phyloP scores from a whole-genome alignment of 2,113 vertebrate genomes.

The Sinosuthora webbiana region DNA sequence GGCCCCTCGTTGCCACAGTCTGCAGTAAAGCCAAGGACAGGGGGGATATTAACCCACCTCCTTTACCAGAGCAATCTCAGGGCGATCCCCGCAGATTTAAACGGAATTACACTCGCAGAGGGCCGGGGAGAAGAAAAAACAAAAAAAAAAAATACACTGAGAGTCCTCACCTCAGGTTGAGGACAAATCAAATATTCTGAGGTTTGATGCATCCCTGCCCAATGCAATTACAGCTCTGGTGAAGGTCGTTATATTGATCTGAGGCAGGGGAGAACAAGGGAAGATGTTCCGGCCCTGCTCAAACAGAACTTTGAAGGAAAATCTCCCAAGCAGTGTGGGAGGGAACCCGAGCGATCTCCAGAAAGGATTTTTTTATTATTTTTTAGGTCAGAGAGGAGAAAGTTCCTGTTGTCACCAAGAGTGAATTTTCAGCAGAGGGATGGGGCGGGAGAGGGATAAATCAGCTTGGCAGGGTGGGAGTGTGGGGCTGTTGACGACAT shows the following conservation, averaged over 20 bases:
- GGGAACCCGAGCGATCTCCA: not conserved
- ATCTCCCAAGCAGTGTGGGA: not conserved
- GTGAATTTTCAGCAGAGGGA: not conserved
- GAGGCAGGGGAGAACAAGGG: not conserved
- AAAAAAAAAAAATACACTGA: not conserved
- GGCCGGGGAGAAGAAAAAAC: not conserved
- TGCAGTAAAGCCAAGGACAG: constrained; percentile 35
- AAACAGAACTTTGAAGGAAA: not conserved
- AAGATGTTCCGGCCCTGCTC: not conserved
- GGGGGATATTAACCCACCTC: constrained; percentile 27
- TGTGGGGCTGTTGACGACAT: not conserved
- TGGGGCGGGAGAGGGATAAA: not conserved
- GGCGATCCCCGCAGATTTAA: not conserved
- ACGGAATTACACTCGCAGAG: not conserved
- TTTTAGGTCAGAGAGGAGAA: not conserved
- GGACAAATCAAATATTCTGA: not conserved
- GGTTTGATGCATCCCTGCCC: not conserved
- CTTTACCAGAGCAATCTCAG: not conserved
- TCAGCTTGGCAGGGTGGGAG: not conserved
- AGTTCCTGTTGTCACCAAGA: not conserved
- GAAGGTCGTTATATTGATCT: not conserved
- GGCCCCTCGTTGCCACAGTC: constrained; percentile 21
- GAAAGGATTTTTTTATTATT: not conserved
- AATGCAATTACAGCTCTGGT: not conserved
- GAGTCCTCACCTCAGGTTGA: not conserved